A percentile compares a stretch with the other conserved stretches of the same genome.
These are phyloP conservation scores for Ahaetulla prasina DNA, from an alignment of 2,113 vertebrate species.

Conservation along the genomic window DNA sequence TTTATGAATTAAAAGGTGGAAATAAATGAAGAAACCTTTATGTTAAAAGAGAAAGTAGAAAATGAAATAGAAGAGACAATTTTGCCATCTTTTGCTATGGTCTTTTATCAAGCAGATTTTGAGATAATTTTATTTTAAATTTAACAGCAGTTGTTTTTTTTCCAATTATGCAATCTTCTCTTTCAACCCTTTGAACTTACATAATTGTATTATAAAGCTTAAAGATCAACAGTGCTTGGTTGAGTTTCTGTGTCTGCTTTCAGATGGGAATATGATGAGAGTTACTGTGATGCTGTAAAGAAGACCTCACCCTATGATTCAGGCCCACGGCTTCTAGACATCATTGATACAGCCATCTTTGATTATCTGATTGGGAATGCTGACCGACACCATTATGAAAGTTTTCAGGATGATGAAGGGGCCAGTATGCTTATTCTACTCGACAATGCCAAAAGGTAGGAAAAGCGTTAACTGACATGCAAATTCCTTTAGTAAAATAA, in stretches of 20 bases:
- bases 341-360: conserved; percentile 93
- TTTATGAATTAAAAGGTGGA: background rate
- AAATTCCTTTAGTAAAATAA: background rate
- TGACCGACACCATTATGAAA: conserved; percentile 97
- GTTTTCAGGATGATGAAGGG: conserved; percentile 95
- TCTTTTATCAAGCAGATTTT: background rate
- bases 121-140: background rate
- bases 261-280: conserved; percentile 98
- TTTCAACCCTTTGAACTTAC: background rate
- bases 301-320: conserved; percentile 95
- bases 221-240: background rate
- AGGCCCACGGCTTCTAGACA: conserved; percentile 88
- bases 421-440: conserved; percentile 98
- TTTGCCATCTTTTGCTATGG: background rate
- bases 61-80: background rate
- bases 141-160: background rate
- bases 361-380: conserved; percentile 97
- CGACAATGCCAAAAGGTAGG: conserved; percentile 95
- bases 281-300: conserved; percentile 96
- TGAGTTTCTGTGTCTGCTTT: background rate
- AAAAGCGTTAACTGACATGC: background rate
- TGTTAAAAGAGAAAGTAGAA: background rate
- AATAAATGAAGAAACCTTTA: background rate
- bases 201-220: background rate
- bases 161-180: background rate